These are phyloP conservation scores for Kuschelorhynchus macadamiae DNA, from an alignment of 2,888 invertebrate species.

Conservation along the genomic window DNA sequence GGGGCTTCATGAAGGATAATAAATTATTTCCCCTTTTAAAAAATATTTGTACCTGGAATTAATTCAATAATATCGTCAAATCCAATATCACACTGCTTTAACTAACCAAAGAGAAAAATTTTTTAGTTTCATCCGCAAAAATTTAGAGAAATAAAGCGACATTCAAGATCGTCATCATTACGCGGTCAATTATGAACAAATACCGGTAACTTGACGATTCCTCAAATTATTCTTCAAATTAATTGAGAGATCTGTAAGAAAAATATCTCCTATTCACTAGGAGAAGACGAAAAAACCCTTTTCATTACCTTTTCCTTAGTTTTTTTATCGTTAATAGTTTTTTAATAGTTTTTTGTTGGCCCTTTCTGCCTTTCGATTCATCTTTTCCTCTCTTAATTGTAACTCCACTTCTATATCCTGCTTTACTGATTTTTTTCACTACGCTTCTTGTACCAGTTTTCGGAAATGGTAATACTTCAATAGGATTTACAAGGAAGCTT, in stretches of 20 bases:
- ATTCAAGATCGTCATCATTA: conserved; percentile 2
- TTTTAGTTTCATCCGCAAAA: neutral
- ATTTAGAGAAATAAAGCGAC: neutral
- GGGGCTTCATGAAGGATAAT: neutral
- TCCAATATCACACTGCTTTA: neutral
- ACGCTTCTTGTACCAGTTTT: conserved; percentile 42
- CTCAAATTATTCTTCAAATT: conserved; percentile 6
- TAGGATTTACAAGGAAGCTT: neutral
- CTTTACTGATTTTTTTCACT: conserved; percentile 49
- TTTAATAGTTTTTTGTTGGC: neutral
- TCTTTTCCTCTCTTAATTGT: conserved; percentile 24
- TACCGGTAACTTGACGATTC: neutral
- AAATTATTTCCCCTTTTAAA: conserved; percentile 2
- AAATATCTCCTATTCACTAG: neutral
- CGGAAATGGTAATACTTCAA: conserved; percentile 48
- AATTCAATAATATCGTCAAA: conserved; percentile 10
- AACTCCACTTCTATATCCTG: conserved; percentile 43
- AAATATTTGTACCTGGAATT: conserved; percentile 1
- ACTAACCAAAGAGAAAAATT: neutral
- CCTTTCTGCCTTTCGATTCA: conserved; percentile 1
- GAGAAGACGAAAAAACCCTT: conserved; percentile 2
- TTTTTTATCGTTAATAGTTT: neutral
- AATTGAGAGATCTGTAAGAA: neutral
- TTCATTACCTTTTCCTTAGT: neutral
- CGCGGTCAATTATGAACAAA: conserved; percentile 7